These are phyloP conservation scores for Jordanella pulchra DNA, from an alignment of 2,797 vertebrate species.

Conservation along the genomic window DNA sequence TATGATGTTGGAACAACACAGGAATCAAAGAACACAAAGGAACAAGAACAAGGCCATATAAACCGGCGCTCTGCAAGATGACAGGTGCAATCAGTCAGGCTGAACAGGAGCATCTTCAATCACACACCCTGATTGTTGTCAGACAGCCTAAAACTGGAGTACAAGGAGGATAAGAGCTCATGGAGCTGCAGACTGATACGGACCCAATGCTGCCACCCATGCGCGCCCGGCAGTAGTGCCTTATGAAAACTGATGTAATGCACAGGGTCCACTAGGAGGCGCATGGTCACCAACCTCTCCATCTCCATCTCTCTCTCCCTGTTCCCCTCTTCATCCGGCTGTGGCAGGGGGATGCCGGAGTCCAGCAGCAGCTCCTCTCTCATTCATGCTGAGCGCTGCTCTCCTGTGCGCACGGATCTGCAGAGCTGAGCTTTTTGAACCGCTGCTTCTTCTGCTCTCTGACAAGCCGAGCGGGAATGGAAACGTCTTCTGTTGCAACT, in stretches of 20 bases:
- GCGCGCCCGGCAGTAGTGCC: slow-evolving; percentile 46
- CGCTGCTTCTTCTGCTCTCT: slow-evolving; percentile 40
- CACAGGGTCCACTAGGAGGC: slow-evolving; percentile 48
- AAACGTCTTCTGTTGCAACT: slow-evolving; percentile 63
- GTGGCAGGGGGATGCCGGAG: slow-evolving; percentile 62
- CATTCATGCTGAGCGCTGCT: slow-evolving; percentile 76
- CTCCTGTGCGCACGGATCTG: slow-evolving; percentile 67
- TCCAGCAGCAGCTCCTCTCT: slow-evolving; percentile 62
- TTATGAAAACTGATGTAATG: not conserved
- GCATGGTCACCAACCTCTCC: slow-evolving; percentile 49
- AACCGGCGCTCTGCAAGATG: slow-evolving; percentile 3
- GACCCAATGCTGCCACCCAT: slow-evolving; percentile 69
- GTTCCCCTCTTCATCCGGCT: slow-evolving; percentile 19
- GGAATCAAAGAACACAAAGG: not conserved
- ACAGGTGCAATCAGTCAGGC: slow-evolving; percentile 33
- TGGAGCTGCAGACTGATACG: slow-evolving; percentile 20
- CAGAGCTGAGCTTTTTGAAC: slow-evolving; percentile 61
- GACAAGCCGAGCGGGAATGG: slow-evolving; percentile 55
- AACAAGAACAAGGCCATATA: not conserved
- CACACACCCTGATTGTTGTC: slow-evolving; percentile 25
- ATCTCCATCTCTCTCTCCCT: slow-evolving; percentile 7
- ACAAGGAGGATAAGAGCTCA: not conserved
- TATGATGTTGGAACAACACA: not conserved
- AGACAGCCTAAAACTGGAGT: slow-evolving; percentile 12
- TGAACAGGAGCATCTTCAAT: slow-evolving; percentile 17